These are phyloP conservation scores for Pachyramphus minor DNA, from an alignment of 2,113 vertebrate genomes.

Conservation along the genomic window DNA sequence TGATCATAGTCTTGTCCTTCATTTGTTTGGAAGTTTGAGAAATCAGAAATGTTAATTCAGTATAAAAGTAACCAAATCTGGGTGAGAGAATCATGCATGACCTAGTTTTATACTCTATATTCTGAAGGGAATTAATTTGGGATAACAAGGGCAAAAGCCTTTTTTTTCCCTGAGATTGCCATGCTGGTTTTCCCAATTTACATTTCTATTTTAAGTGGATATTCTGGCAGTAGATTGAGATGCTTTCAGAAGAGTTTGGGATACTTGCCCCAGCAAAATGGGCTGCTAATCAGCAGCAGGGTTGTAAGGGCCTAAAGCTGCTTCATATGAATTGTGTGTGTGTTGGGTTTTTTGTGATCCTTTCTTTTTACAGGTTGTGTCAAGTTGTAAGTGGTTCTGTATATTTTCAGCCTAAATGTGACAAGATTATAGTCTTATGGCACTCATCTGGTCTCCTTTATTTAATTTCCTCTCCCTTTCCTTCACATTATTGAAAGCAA, in stretches of 20 bases:
- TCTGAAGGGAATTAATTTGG: neutral
- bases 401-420: neutral
- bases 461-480: neutral
- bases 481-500: neutral
- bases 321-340: neutral
- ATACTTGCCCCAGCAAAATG: neutral
- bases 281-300: neutral
- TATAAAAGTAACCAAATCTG: neutral
- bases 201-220: neutral
- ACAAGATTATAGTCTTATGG: neutral
- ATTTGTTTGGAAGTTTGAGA: neutral
- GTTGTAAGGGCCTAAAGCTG: neutral
- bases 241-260: neutral
- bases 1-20: neutral
- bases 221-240: neutral
- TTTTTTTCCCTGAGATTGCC: neutral
- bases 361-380: neutral
- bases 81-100: neutral
- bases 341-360: neutral
- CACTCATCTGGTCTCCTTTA: neutral
- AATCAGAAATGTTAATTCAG: neutral
- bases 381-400: neutral
- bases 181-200: neutral
- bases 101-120: rapidly evolving
- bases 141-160: neutral